Base-by-base conservation (phyloP, 2,797 vertebrate species). In the Clarias pachynema region DNA sequence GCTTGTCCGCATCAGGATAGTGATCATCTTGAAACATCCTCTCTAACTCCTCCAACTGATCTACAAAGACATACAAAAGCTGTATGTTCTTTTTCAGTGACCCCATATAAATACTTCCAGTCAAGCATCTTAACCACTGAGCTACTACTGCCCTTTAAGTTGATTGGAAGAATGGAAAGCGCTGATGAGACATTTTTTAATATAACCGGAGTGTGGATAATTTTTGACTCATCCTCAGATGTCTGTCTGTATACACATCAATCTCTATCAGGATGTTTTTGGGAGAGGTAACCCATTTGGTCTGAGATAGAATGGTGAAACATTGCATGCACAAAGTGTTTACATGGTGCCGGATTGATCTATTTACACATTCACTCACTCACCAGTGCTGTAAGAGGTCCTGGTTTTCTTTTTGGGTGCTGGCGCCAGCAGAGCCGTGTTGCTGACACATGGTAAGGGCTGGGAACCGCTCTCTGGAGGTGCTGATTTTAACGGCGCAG, bases 1-100 rank as follows among this genome's bases (percentile, higher is more conserved):
- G 96, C 91, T 96, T 99, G 59, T 98, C 98, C 0, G 91, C 95
- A 14, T 99, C 98, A 0, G 98, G 98, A 81, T 99, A 99, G 90
- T 97, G 98, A 87, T 99, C 98, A 31, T 98, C 97, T 85, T 96
- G 94, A 91, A 99, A 99, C 78, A 96, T 88, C 70, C 90, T 93
- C 88, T 99, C 98, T 87, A 99, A 85, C 90, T 97, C 95, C 91
- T 96, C 96, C 74, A 99, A 89, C 91, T 99, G 98, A 89, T 97
- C 98, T 92, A 88, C 57, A 85, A 68, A 87, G 77, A 84, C 59
- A 63, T 3, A 80, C 37, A 44, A 4, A 14, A 14, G 18, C n/a
- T 15, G 16, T 80, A 49, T 18, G 14, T 66, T 14, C 16, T 20
- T 49, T 80, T 44, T 26, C 40, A 40, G 14, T 62, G n/a, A 49